Evolutionary conservation across 2,113 vertebrate species (phyloP), one percentile per base, ranked within the genome.

Genomic region (Atrichornis clamosus): DNA sequence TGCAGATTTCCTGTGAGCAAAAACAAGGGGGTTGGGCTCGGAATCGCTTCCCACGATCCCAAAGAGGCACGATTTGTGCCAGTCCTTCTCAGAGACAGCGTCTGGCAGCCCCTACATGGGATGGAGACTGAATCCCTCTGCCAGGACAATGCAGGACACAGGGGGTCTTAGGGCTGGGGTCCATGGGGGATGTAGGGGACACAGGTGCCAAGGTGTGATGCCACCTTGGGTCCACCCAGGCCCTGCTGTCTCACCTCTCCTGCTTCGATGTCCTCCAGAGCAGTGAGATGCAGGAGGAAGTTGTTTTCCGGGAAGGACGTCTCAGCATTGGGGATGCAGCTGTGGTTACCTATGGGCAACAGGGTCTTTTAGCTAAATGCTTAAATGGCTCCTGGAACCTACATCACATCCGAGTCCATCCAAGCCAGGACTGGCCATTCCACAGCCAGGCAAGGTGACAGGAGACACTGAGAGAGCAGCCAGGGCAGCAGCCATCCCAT

Each of bases 221-320:
- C 6, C 47, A 53, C 47, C 75, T 35, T 41, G 26, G 10, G 39
- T 21, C 30, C 33, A 30, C 7, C 11, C 6, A 0, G 35, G 44
- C 27, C 28, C 30, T 2, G 3, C 17, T 14, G 58, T 55, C 98
- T 98, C 97, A 99, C 99, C 99, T 99, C 99, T 97, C 99, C 99
- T 53, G 98, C 98, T 91, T 96, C 93, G 74, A 99, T 99, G 96
- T 99, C 99, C 95, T 98, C 97, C 75, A 99, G 97, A 76, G 99
- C 99, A 0, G 97, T 98, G 93, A 99, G 98, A 92, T 99, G 99
- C 84, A 99, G 98, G 81, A 99, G 98, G 96, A 99, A 99, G 92
- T 99, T 99, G 98, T 99, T 99, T 89, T 99, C 98, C 1, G 99
- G 99, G 97, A 99, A 99, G 35, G 99, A 99, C 1, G 98, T 99